These are phyloP conservation scores for Phylloscopus whistleri DNA, from an alignment of 2,113 vertebrate genomes.

Conservation along the genomic window DNA sequence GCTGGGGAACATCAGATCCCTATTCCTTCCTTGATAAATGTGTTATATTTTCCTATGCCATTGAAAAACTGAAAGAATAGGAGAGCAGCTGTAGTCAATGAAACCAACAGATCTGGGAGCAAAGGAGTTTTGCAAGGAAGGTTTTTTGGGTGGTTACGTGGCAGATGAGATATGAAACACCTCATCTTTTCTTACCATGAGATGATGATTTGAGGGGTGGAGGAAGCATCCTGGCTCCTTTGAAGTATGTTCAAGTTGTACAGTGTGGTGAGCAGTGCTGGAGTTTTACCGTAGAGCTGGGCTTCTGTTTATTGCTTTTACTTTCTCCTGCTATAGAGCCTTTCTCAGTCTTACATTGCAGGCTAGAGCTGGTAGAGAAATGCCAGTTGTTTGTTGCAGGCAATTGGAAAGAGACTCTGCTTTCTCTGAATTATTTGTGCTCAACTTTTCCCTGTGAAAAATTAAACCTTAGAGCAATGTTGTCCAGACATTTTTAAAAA, in stretches of 20 bases:
- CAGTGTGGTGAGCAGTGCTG: background rate
- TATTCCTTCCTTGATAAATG: background rate
- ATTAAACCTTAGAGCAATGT: background rate
- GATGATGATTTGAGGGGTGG: background rate
- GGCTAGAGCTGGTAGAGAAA: background rate
- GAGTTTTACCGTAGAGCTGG: background rate
- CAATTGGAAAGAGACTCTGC: background rate
- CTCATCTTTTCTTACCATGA: background rate
- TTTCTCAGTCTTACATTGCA: background rate
- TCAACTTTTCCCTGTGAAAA: background rate
- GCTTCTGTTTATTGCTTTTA: background rate
- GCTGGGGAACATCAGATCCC: background rate
- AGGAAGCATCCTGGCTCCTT: background rate
- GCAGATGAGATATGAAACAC: background rate
- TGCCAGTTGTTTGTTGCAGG: background rate
- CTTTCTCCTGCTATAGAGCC: background rate
- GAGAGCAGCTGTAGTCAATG: background rate
- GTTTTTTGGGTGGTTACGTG: fast-evolving
- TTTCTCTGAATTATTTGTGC: background rate
- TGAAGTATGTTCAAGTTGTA: background rate
- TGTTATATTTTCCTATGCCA: background rate
- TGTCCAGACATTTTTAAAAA: background rate
- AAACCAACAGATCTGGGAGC: background rate
- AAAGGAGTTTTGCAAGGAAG: background rate
- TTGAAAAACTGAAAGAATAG: background rate